Evolutionary conservation across 2,888 invertebrate species (phyloP).

Genomic region (Pelosia muscerda): DNA sequence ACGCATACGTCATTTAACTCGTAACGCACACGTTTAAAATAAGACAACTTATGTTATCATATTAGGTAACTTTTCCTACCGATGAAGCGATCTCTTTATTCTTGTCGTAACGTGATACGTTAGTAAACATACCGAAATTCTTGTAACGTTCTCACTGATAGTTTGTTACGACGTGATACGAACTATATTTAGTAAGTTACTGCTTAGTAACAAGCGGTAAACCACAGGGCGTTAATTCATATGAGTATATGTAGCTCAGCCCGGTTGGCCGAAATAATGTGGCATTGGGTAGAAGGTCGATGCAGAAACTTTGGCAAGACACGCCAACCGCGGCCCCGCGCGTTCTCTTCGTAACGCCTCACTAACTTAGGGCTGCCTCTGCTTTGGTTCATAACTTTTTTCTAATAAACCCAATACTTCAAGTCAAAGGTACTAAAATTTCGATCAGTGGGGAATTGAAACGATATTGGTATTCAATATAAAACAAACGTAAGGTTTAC

Average conservation of each 20-base stretch:
- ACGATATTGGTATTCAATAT: too few species aligned
- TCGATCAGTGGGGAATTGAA: too few species aligned
- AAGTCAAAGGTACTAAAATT: too few species aligned
- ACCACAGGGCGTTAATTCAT: slow-evolving; percentile 29
- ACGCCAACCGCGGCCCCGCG: slow-evolving; percentile 76
- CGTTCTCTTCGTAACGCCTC: slow-evolving; percentile 52
- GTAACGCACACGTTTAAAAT: slow-evolving; percentile 4
- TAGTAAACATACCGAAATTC: neutral
- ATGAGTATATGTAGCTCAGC: slow-evolving; percentile 55
- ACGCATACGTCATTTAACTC: slow-evolving; percentile 2
- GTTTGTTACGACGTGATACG: neutral
- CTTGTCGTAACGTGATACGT: neutral
- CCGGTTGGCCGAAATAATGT: slow-evolving; percentile 74
- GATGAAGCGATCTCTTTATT: neutral
- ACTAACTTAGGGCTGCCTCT: slow-evolving; percentile 43
- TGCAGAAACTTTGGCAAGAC: slow-evolving; percentile 88
- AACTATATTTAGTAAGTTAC: slow-evolving; percentile 25
- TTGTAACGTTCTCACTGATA: neutral
- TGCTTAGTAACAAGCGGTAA: slow-evolving; percentile 57
- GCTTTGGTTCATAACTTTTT: slow-evolving; percentile 1
- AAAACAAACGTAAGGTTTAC: too few species aligned
- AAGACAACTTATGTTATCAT: neutral
- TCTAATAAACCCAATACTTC: neutral
- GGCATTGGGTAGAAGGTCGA: slow-evolving; percentile 82
- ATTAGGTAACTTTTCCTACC: neutral